Evolutionary conservation across 2,797 vertebrate species (phyloP), one percentile per base, ranked within the genome.

Genomic region (Typhlichthys eigenmanni): DNA sequence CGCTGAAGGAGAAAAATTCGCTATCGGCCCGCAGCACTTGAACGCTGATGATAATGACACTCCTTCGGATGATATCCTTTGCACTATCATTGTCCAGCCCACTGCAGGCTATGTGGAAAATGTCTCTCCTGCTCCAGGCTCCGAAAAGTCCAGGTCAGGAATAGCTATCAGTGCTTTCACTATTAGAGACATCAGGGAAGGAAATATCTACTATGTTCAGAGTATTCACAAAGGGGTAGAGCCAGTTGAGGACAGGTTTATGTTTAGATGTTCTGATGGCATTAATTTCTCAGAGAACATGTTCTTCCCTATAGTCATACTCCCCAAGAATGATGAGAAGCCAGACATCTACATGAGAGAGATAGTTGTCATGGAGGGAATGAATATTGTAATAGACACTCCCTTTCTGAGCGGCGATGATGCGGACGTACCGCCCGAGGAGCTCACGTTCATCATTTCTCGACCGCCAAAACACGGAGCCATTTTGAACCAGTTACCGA

Each of bases 291-390:
- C 97, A 13, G 92, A 94, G 43, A 95, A 89, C 47, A 90, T 90
- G 6, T 87, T 96, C 70, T 98, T 99, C 58, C 92, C 96, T 1
- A 88, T 99, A 60, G 71, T 93, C 2, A 95, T 99, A 76, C 78
- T 93, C 47, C 95, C 96, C 0, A 58, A 92, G 47, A 99, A 97
- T 0, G 97, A 99, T 11, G 97, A 99, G 75, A 94, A 92, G 70
- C 97, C 97, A 0, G 95, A 97, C 74, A 89, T 98, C 46, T 96
- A 93, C 67, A 53, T 93, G 72, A 89, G 95, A 38, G 95, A 98
- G 76, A 95, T 98, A 75, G 90, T 97, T 1, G 94, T 98, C 72
- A 95, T 97, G 95, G 97, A 98, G 79, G 97, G 97, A 17, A 96
- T 95, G 96, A 98, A 95, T 62, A 80, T 97, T 13, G 91, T 96